These are phyloP conservation scores for Plutomurus gul DNA, from an alignment of 1,140 invertebrate genomes.

Conservation along the genomic window DNA sequence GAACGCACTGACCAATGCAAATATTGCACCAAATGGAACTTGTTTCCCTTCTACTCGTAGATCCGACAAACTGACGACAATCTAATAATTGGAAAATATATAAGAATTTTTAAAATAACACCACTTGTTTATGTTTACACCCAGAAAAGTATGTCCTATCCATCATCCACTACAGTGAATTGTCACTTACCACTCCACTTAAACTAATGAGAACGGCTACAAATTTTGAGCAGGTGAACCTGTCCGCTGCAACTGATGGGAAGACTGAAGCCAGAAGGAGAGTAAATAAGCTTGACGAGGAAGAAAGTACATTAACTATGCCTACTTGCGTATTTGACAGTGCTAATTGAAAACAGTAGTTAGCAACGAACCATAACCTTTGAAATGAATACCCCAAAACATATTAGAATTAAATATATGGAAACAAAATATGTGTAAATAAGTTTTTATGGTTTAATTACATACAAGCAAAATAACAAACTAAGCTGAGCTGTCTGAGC, in stretches of 20 bases:
- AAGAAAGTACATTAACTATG: constrained; percentile 78
- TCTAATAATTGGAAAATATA: constrained; percentile 61
- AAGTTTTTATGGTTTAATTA: constrained; percentile 59
- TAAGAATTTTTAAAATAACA: constrained; percentile 56
- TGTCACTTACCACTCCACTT: constrained; percentile 66
- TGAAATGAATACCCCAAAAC: background rate
- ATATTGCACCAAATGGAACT: constrained; percentile 71
- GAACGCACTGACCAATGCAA: constrained; percentile 79
- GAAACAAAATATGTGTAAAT: background rate
- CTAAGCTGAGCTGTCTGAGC: constrained; percentile 74
- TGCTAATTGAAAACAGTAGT: constrained; percentile 80
- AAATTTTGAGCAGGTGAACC: constrained; percentile 79
- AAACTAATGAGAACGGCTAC: constrained; percentile 77
- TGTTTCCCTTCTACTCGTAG: constrained; percentile 62
- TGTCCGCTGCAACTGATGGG: constrained; percentile 75
- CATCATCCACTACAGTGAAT: too few species aligned
- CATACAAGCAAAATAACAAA: constrained; percentile 76
- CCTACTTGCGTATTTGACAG: constrained; percentile 73
- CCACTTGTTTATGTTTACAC: too few species aligned
- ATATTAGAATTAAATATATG: background rate
- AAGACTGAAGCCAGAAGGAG: constrained; percentile 78
- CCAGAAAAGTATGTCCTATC: too few species aligned
- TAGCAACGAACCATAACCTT: constrained; percentile 83
- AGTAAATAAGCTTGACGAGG: constrained; percentile 81
- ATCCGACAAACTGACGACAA: constrained; percentile 73